Evolutionary conservation across 2,797 vertebrate genomes (phyloP), one percentile per base, ranked within the genome.

Genomic region (Percopsis omiscomaycus): DNA sequence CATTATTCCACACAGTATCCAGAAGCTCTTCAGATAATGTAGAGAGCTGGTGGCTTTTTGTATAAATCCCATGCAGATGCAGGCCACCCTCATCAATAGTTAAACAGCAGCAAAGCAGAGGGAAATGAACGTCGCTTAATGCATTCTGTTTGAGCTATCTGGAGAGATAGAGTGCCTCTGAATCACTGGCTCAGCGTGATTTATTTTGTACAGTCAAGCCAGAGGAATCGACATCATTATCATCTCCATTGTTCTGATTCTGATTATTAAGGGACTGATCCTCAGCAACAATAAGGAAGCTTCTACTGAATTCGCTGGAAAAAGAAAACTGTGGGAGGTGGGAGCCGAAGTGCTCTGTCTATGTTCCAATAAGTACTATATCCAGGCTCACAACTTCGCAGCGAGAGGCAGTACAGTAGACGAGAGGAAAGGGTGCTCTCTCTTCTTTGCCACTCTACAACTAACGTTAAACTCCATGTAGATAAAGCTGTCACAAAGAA

Each of bases 71-170:
- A 11, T 9, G 8, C 64, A 28, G 13, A 27, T 37, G 22, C 32
- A 56, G 48, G 27, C 37, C 29, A 29, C 30, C 12, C 48, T 46
- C 58, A 48, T 75, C 64, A 74, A 67, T 64, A 55, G 69, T 73
- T 62, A 53, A 68, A 5, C 56, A 13, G 22, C 10, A 5, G 45
- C 22, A 45, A 46, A 58, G 1, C 61, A 5, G 42, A 51, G 44
- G 22, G 53, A 58, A 61, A 61, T 56, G 52, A 51, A 50, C 13
- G 30, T 2, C 1, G 52, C 46, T 54, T 68, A 59, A 71, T 59
- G 16, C 27, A 79, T 69, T 75, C 48, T 15, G 16, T 69, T 69
- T 68, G 64, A 71, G 63, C 57, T 58, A 4, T 54, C 59, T 44
- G 52, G 27, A 54, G 42, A 47, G 53, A 57, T 16, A 27, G n/a